Conservation (phyloP, 2,113 vertebrate genomes). For the Pterocles burchelli region DNA sequence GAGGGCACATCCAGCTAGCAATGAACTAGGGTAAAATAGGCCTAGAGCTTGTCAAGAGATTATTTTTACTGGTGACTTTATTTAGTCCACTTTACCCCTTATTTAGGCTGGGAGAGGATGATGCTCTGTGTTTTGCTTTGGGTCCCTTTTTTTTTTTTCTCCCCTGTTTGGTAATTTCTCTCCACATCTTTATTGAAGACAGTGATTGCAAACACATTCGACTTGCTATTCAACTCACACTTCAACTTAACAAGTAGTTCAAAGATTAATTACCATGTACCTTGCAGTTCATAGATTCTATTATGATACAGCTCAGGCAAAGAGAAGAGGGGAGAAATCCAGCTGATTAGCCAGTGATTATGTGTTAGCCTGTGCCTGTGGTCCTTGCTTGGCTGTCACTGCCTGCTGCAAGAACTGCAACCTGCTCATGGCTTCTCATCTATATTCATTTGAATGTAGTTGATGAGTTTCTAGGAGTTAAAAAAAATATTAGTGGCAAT, state of each 20-base stretch:
- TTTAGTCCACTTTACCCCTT: not conserved
- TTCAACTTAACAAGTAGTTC: slow-evolving; percentile 78
- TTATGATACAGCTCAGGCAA: slow-evolving; percentile 52
- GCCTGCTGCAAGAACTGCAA: not conserved
- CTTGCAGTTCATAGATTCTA: slow-evolving; percentile 70
- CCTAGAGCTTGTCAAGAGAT: not conserved
- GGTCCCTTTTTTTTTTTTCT: not conserved
- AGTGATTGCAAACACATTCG: slow-evolving; percentile 72
- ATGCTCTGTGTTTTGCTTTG: not conserved
- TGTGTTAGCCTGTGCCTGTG: not conserved
- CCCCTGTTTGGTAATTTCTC: slow-evolving; percentile 51
- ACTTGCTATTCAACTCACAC: slow-evolving; percentile 73
- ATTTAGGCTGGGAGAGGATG: not conserved
- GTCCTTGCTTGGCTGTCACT: not conserved
- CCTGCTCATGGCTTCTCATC: not conserved
- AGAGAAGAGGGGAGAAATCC: not conserved
- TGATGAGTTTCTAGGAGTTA: not conserved
- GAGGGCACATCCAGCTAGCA: not conserved
- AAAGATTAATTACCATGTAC: slow-evolving; percentile 77
- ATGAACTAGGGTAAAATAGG: not conserved
- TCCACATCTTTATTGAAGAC: slow-evolving; percentile 62
- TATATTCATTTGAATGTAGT: not conserved
- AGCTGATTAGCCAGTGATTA: slow-evolving; percentile 50
- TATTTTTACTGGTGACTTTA: not conserved
- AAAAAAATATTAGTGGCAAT: not conserved